phyloP scores from a whole-genome alignment of 1,140 invertebrate genomes.

The Ladona fulva region DNA sequence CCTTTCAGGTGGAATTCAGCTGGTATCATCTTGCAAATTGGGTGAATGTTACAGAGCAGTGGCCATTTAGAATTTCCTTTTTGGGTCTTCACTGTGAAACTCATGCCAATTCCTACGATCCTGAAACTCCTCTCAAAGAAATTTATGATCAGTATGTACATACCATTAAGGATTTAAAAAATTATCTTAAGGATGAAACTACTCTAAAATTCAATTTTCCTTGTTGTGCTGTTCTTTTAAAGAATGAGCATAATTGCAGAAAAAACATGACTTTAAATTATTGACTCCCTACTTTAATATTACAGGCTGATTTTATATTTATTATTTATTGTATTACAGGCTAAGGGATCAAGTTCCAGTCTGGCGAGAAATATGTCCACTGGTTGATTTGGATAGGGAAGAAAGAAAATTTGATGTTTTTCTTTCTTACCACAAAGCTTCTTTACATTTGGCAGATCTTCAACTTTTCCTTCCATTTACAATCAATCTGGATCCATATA shows the following conservation, averaged over 20 bases:
- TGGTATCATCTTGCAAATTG: conserved; percentile 95
- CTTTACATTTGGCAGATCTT: conserved; percentile 73
- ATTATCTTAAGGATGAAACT: too few relatives aligned
- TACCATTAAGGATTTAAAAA: too few relatives aligned
- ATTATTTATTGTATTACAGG: conserved; percentile 38
- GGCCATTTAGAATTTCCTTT: conserved; percentile 96
- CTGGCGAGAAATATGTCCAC: conserved; percentile 76
- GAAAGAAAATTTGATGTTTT: conserved; percentile 91
- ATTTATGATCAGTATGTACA: conserved; percentile 82
- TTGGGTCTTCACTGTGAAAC: conserved; percentile 90
- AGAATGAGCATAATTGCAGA: too few relatives aligned
- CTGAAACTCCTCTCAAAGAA: conserved; percentile 71
- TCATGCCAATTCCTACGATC: conserved; percentile 77
- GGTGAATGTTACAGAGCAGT: conserved; percentile 98
- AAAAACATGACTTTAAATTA: too few relatives aligned
- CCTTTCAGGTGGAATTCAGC: conserved; percentile 98
- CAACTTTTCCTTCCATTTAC: conserved; percentile 94
- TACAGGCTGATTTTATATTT: conserved; percentile 17
- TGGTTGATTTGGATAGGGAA: conserved; percentile 86
- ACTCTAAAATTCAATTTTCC: too few relatives aligned
- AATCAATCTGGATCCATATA: conserved; percentile 92
- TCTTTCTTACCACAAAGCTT: conserved; percentile 73
- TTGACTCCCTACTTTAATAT: background rate
- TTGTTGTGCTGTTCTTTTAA: too few relatives aligned
- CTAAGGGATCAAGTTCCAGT: conserved; percentile 69